These are phyloP conservation scores for Crypturellus undulatus DNA, from an alignment of 2,113 vertebrate genomes.

Conservation along the genomic window DNA sequence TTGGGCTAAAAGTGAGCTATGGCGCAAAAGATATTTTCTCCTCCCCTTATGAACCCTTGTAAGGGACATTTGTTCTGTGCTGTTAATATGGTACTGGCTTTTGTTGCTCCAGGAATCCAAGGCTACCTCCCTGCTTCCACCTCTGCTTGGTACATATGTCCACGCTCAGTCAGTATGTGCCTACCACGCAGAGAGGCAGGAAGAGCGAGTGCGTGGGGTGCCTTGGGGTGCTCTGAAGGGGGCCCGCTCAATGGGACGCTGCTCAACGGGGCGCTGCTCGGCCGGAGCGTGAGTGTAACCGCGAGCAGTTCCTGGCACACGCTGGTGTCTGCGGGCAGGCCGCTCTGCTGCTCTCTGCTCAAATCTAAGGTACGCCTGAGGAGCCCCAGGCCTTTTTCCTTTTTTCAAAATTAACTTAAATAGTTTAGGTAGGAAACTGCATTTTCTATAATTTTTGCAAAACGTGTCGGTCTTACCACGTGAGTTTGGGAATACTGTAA, in stretches of 20 bases:
- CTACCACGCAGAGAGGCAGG: background rate
- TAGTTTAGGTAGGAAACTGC: background rate
- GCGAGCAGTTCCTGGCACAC: background rate
- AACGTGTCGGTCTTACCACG: background rate
- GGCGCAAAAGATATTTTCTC: background rate
- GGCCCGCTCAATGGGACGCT: too few species aligned
- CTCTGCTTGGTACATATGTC: background rate
- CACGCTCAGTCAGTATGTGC: too few species aligned
- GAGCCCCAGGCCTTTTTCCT: background rate
- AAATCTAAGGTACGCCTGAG: too few species aligned
- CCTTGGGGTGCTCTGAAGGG: background rate
- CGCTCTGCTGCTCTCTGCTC: too few species aligned
- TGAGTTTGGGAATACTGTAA: constrained; percentile 4
- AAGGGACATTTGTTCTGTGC: background rate
- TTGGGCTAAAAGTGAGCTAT: background rate
- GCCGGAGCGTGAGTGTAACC: too few species aligned
- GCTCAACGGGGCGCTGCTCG: too few species aligned
- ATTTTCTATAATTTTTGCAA: background rate
- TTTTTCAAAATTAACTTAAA: background rate
- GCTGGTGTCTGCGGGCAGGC: background rate
- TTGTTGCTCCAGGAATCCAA: background rate
- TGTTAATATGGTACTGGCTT: background rate
- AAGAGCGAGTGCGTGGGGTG: background rate
- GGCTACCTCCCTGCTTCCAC: background rate
- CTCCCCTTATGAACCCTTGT: background rate